Evolutionary conservation across 2,888 invertebrate species (phyloP).

Genomic region (Busseola fusca): DNA sequence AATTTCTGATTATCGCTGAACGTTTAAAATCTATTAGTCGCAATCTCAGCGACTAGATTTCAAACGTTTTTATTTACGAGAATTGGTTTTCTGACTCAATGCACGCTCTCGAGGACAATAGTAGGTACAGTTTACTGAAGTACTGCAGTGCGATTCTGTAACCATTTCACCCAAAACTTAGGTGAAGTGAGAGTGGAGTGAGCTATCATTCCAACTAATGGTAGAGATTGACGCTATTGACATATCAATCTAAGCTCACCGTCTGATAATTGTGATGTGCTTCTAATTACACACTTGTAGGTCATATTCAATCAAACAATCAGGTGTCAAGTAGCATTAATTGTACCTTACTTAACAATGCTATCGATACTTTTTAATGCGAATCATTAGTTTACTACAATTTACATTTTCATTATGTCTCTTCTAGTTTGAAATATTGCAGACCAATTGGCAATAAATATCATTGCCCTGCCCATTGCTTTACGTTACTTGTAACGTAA

Average conservation of each 20-base stretch:
- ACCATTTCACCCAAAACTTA: too few species aligned
- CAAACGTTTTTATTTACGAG: too few species aligned
- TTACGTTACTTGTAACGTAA: too few species aligned
- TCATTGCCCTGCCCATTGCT: not conserved
- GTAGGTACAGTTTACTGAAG: not conserved
- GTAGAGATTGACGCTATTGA: too few species aligned
- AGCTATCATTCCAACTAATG: too few species aligned
- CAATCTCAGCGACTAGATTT: too few species aligned
- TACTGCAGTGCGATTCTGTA: not conserved
- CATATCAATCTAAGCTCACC: too few species aligned
- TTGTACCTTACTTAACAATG: not conserved
- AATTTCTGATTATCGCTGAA: too few species aligned
- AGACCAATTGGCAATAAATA: not conserved
- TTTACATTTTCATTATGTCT: not conserved
- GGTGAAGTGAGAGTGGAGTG: too few species aligned
- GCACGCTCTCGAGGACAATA: not conserved
- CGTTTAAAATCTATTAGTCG: too few species aligned
- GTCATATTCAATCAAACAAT: conserved; percentile 1
- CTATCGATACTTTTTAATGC: not conserved
- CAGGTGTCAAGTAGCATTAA: not conserved
- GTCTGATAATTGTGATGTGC: not conserved
- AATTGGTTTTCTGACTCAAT: not conserved
- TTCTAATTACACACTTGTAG: conserved; percentile 10
- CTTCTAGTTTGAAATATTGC: not conserved
- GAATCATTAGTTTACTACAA: not conserved